Conservation (phyloP, 2,113 vertebrate species). For the Ophiodon elongatus region DNA sequence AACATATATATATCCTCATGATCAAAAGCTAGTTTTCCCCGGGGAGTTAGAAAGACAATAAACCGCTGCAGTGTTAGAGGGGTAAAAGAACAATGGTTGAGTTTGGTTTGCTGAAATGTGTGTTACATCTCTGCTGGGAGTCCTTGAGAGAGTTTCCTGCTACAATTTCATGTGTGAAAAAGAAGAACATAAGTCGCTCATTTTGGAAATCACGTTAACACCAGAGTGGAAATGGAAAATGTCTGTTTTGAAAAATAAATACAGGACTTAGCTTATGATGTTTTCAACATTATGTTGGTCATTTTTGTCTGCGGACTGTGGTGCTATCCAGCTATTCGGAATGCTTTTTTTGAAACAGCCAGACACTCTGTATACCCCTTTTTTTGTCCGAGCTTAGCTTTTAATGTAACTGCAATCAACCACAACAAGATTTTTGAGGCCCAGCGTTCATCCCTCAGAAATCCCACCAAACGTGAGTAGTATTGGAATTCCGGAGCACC, state of each 20-base stretch:
- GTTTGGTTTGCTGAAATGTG: slow-evolving; percentile 44
- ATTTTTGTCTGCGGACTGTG: slow-evolving; percentile 72
- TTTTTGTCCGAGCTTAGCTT: slow-evolving; percentile 77
- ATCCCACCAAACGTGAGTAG: slow-evolving; percentile 85
- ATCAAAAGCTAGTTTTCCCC: slow-evolving; percentile 34
- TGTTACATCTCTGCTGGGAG: slow-evolving; percentile 39
- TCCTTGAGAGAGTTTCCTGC: slow-evolving; percentile 74
- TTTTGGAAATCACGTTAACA: slow-evolving; percentile 74
- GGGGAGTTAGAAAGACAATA: slow-evolving; percentile 14
- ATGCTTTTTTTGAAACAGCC: slow-evolving; percentile 68
- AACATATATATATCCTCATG: neutral
- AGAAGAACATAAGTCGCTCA: slow-evolving; percentile 65
- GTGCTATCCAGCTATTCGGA: slow-evolving; percentile 70
- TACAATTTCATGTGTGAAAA: slow-evolving; percentile 75
- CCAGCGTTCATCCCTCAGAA: slow-evolving; percentile 83
- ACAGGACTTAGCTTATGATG: slow-evolving; percentile 72
- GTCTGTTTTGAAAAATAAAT: slow-evolving; percentile 76
- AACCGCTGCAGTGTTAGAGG: slow-evolving; percentile 27
- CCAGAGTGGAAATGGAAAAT: slow-evolving; percentile 80
- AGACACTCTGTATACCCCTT: slow-evolving; percentile 59
- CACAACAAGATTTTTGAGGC: slow-evolving; percentile 86
- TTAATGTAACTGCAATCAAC: slow-evolving; percentile 86
- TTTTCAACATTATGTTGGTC: slow-evolving; percentile 73
- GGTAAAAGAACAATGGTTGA: slow-evolving; percentile 46
- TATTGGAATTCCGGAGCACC: slow-evolving; percentile 86